Conservation (phyloP, 35 echinoderm and acorn worm species). For the Stichopus chloronotus region DNA sequence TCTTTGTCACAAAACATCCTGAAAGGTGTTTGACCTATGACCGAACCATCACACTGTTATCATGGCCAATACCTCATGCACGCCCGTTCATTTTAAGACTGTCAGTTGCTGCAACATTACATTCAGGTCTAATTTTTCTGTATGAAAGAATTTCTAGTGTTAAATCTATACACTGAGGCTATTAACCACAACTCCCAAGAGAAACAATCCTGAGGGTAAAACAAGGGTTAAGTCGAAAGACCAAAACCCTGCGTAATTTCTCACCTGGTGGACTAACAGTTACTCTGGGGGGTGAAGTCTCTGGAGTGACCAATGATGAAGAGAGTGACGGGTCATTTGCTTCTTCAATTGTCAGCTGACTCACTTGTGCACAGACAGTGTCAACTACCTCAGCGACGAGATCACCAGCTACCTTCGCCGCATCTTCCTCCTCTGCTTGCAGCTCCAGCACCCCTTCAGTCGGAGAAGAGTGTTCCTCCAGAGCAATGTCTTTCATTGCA, state of each 20-base stretch:
- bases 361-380: slow-evolving; percentile 3
- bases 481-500: slow-evolving; percentile 18
- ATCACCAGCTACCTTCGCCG: background rate
- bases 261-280: slow-evolving; percentile 1
- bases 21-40: too few species aligned
- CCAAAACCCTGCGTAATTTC: background rate
- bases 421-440: background rate
- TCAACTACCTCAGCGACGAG: slow-evolving; percentile 8
- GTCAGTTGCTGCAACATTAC: too few species aligned
- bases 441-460: background rate
- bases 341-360: slow-evolving; percentile 17
- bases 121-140: too few species aligned
- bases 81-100: too few species aligned
- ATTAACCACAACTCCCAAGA: too few species aligned
- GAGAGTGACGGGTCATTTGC: background rate
- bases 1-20: too few species aligned
- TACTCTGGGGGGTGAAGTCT: slow-evolving; percentile 4
- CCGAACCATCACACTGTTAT: too few species aligned
- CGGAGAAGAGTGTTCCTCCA: background rate
- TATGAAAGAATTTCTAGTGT: too few species aligned
- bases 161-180: too few species aligned
- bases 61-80: too few species aligned
- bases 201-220: too few species aligned
- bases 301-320: background rate
- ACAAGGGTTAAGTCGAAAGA: too few species aligned